Base-by-base conservation (phyloP, 2,797 vertebrate species). In the Sebastes ruberrimus region DNA sequence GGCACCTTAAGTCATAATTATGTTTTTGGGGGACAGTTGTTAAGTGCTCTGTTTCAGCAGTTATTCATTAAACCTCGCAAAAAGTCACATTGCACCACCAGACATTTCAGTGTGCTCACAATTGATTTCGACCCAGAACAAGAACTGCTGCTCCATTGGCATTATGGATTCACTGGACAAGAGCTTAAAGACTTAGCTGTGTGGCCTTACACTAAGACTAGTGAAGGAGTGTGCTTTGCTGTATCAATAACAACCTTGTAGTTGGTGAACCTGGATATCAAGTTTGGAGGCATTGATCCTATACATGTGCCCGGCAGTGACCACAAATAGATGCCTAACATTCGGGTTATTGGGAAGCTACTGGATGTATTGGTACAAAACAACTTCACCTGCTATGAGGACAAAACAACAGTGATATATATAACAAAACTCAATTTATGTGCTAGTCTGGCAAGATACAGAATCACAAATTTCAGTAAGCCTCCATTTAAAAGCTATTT, bases 141-240 rank as follows among this genome's bases (percentile, higher is more conserved):
- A 81, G 71, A 62, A 72, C 71, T 68, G 14, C 68, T 80, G 79
- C 77, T 77, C 33, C 42, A 20, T 53, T 87, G 85, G 56, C 78
- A 71, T 83, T 80, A 90, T 86, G 59, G 87, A 90, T 89, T 86
- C 53, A 35, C 63, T 10, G 32, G 53, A 75, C 46, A 56, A 57
- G 42, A 64, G 53, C 81, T 85, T 80, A 70, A 59, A 75, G 61
- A 80, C 64, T 81, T 53, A 53, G 30, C 63, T 69, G 52, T 71
- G 71, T 81, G 82, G 72, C 25, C 57, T 71, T 64, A 57, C 32
- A 35, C 67, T 16, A 59, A 46, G 46, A 69, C 61, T 30, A 62
- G 53, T 23, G 35, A 80, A 67, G 49, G 55, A 76, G 38, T 35
- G 35, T 35, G 74, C 63, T 90, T 86, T 61, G 56, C 60, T 46